phyloP scores from a whole-genome alignment of 2,888 invertebrate genomes.

The Mantis religiosa region DNA sequence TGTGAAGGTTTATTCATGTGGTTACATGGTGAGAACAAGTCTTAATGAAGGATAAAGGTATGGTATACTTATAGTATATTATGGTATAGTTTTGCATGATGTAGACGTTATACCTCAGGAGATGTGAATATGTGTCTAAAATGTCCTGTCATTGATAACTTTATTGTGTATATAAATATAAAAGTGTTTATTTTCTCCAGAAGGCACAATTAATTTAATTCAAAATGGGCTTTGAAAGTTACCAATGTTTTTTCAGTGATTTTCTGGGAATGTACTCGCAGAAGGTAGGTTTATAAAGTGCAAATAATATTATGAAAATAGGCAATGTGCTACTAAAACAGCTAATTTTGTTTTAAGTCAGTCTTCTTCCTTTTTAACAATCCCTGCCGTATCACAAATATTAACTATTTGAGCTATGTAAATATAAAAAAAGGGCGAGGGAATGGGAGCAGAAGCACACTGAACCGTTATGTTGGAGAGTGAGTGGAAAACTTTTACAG shows the following conservation, averaged over 20 bases:
- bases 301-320: not conserved
- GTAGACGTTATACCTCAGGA: conserved; percentile 18
- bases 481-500: conserved; percentile 47
- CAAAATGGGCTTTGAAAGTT: not conserved
- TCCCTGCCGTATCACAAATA: not conserved
- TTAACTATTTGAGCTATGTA: not conserved
- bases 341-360: not conserved
- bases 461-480: not conserved
- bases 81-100: conserved; percentile 13
- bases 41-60: not conserved
- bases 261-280: not conserved
- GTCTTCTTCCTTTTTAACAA: not conserved
- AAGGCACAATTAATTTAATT: not conserved
- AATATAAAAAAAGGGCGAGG: not conserved
- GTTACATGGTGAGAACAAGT: not conserved
- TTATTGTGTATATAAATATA: not conserved
- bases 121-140: not conserved
- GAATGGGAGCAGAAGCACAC: not conserved
- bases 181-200: not conserved
- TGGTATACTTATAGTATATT: not conserved
- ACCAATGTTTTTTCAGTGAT: not conserved
- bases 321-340: not conserved
- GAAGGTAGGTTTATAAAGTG: not conserved
- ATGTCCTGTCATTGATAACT: not conserved
- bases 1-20: not conserved